Base-by-base conservation (phyloP, 53 echinoderm and acorn worm genomes). In the Antedon mediterranea region DNA sequence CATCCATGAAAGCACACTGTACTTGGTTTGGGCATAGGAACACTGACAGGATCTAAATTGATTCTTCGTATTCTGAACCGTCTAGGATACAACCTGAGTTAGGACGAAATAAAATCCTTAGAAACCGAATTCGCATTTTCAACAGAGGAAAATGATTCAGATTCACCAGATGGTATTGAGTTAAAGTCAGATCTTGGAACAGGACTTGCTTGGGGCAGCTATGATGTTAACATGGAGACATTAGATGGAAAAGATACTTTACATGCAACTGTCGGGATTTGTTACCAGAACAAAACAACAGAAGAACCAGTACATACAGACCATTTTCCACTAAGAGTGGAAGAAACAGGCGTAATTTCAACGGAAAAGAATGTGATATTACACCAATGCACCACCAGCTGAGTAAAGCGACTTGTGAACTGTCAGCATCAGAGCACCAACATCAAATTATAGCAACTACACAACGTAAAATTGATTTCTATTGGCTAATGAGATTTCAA, bases 261-360 rank as follows among this genome's bases (percentile, higher is more conserved):
- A 29, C 29, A 90, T 84, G 91, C 82, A 27, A 90, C 91, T 44
- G 91, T 90, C 81, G 90, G 90, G 18, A 85, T 85, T 30, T 85
- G 85, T 31, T 90, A 90, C 37, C 88, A 87, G 57, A 90, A 83
- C 31, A 28, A 34, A 8, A 28, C 34, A 31, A 71, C 75, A 71
- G 57, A 28, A 73, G 72, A 37, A 9, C 71, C 43, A 74, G 31
- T 20, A n/a, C 27, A 70, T 41, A 3, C 18, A 71, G 29, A 27
- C 20, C 26, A 6, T 27, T 6, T 78, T 78, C 34, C 79, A 83
- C 28, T 74, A 81, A 57, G 78, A 37, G 34, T 34, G 71, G 86
- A 73, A 77, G 86, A 29, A 82, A 43, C 78, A 73, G 86, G 27
- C 77, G 86, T 33, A 27, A 78, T n/a, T n/a, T n/a, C n/a, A 78